phyloP scores from a whole-genome alignment of 2,113 vertebrate genomes.

The Saccopteryx leptura region DNA sequence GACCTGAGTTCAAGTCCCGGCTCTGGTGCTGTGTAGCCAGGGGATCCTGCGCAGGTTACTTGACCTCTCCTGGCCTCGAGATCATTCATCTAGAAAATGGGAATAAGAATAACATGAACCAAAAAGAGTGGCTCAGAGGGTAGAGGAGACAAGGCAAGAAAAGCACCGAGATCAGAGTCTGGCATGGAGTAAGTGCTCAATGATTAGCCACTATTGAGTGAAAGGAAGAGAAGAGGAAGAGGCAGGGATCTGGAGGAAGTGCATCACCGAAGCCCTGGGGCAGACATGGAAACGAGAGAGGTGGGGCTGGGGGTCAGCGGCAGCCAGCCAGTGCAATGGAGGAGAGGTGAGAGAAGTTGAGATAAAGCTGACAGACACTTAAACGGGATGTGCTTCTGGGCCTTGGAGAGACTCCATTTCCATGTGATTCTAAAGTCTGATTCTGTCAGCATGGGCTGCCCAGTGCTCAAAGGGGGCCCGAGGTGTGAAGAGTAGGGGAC shows the following conservation, averaged over 20 bases:
- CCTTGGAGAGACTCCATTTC: not conserved
- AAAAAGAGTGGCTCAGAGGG: not conserved
- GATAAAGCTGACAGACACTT: not conserved
- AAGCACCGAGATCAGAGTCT: not conserved
- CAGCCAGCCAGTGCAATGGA: not conserved
- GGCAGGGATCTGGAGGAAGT: not conserved
- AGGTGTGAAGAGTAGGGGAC: not conserved
- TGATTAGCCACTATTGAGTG: not conserved
- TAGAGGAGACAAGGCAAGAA: not conserved
- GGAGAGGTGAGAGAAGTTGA: not conserved
- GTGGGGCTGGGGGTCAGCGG: not conserved
- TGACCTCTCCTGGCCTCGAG: not conserved
- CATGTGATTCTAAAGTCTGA: not conserved
- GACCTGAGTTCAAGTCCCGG: slow-evolving; percentile 25
- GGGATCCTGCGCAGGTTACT: not conserved
- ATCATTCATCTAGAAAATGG: not conserved
- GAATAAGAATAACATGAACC: not conserved
- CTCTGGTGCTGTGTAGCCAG: not conserved
- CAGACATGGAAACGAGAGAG: not conserved
- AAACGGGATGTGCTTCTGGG: not conserved
- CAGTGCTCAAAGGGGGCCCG: slow-evolving; percentile 13
- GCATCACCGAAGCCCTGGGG: not conserved
- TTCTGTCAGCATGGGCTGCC: not conserved
- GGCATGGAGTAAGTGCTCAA: not conserved
- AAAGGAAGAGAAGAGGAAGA: not conserved